Conservation (phyloP, 1,140 invertebrate genomes). For the Ladona fulva region DNA sequence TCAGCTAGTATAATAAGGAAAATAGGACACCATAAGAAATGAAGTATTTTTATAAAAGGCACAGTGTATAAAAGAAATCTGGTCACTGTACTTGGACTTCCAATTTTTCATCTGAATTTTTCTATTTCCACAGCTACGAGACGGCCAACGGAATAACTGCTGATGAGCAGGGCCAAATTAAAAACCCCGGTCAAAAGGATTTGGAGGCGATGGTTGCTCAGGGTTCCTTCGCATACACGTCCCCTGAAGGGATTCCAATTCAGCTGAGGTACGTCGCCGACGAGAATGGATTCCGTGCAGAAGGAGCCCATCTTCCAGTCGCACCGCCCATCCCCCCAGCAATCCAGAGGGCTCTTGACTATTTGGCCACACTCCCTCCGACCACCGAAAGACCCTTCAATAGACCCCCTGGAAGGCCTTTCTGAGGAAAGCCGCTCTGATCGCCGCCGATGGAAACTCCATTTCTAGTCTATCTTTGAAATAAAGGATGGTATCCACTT, state of each 20-base stretch:
- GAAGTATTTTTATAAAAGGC: no score
- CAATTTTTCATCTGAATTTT: no score
- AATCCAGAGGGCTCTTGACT: constrained; percentile 34
- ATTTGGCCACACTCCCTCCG: not conserved
- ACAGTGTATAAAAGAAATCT: no score
- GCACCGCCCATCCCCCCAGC: constrained; percentile 31
- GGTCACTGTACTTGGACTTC: no score
- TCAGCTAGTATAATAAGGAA: no score
- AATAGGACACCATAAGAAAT: no score
- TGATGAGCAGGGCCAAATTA: constrained; percentile 41
- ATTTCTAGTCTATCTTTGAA: no score
- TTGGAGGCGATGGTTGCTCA: constrained; percentile 62
- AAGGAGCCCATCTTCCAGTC: constrained; percentile 26
- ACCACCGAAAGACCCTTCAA: not conserved
- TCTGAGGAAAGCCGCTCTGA: no score
- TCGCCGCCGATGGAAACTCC: no score
- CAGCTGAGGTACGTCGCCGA: constrained; percentile 34
- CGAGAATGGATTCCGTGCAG: constrained; percentile 29
- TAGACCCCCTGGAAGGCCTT: not conserved
- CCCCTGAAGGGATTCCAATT: constrained; percentile 31
- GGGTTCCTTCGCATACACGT: constrained; percentile 66
- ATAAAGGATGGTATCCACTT: no score
- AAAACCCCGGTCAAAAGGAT: constrained; percentile 33
- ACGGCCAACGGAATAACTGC: constrained; percentile 47
- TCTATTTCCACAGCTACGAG: constrained; percentile 35